Percentiles rank a stretch among this genome's conserved stretches.
phyloP scores from a whole-genome alignment of 2,888 invertebrate genomes.

The Dascillus cervinus region DNA sequence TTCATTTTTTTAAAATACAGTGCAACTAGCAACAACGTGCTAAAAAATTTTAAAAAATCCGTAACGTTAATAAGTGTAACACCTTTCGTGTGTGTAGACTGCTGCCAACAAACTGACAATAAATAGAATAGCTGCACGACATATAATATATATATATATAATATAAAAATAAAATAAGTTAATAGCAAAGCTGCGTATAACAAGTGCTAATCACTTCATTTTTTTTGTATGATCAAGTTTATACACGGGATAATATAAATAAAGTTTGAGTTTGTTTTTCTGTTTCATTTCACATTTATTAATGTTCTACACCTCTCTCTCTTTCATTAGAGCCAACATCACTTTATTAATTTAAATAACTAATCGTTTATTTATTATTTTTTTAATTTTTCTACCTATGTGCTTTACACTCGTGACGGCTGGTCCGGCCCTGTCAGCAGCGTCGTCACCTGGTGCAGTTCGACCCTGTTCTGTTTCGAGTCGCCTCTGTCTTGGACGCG shows the following conservation, averaged over 20 bases:
- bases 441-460: conserved; percentile 34
- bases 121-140: conserved; percentile 25
- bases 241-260: conserved; percentile 23
- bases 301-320: conserved; percentile 23
- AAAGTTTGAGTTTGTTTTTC: conserved; percentile 24
- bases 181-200: conserved; percentile 39
- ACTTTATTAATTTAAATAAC: conserved; percentile 27
- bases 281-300: conserved; percentile 22
- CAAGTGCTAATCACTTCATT: conserved; percentile 35
- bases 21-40: too few relatives aligned
- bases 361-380: conserved; percentile 10
- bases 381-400: conserved; percentile 6
- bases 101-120: conserved; percentile 33
- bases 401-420: conserved; percentile 17
- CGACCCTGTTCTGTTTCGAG: conserved; percentile 22
- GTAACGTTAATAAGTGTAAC: too few relatives aligned
- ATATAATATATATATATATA: too few relatives aligned
- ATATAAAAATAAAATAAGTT: conserved; percentile 33
- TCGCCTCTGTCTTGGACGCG: conserved; percentile 21
- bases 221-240: conserved; percentile 25
- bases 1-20: too few relatives aligned
- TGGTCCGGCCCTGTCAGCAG: conserved; percentile 18
- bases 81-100: conserved; percentile 24
- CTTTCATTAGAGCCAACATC: conserved; percentile 31
- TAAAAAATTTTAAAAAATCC: too few relatives aligned